These are phyloP conservation scores for Hyles lineata DNA, from an alignment of 2,888 invertebrate genomes.

Conservation along the genomic window DNA sequence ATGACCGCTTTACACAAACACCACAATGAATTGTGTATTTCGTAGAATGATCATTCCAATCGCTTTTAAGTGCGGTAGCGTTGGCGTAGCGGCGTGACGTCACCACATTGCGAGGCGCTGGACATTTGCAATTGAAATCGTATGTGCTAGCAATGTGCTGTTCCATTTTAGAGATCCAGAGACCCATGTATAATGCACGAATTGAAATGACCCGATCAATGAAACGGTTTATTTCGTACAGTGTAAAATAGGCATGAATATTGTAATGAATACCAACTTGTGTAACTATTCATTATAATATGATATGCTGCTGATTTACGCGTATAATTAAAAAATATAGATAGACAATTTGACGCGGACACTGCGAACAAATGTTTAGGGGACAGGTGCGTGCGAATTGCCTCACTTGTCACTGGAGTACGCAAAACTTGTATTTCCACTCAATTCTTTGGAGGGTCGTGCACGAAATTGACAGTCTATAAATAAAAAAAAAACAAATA, in stretches of 20 bases:
- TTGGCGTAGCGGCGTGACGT: constrained; percentile 55
- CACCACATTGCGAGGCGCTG: not conserved
- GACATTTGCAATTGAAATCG: constrained; percentile 3
- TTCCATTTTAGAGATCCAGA: not conserved
- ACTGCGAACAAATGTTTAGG: too few relatives aligned
- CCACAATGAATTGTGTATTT: constrained; percentile 50
- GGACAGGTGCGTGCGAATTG: too few relatives aligned
- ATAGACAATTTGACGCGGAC: too few relatives aligned
- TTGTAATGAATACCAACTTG: too few relatives aligned
- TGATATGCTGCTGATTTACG: too few relatives aligned
- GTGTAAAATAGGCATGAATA: too few relatives aligned
- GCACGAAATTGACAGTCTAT: not conserved
- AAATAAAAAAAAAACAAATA: not conserved
- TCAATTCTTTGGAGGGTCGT: too few relatives aligned
- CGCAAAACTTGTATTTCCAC: too few relatives aligned
- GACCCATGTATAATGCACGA: not conserved
- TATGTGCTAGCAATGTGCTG: not conserved
- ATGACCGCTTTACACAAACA: constrained; percentile 47
- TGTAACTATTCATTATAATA: too few relatives aligned
- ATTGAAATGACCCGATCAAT: not conserved
- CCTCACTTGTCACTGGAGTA: too few relatives aligned
- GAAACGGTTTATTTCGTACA: too few relatives aligned
- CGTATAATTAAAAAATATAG: too few relatives aligned
- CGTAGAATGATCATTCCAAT: constrained; percentile 69
- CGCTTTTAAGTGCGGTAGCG: constrained; percentile 60